A percentile compares a stretch with the other conserved stretches of the same genome.
Conservation (phyloP, 2,797 vertebrate genomes). For the Delichon dasypus region DNA sequence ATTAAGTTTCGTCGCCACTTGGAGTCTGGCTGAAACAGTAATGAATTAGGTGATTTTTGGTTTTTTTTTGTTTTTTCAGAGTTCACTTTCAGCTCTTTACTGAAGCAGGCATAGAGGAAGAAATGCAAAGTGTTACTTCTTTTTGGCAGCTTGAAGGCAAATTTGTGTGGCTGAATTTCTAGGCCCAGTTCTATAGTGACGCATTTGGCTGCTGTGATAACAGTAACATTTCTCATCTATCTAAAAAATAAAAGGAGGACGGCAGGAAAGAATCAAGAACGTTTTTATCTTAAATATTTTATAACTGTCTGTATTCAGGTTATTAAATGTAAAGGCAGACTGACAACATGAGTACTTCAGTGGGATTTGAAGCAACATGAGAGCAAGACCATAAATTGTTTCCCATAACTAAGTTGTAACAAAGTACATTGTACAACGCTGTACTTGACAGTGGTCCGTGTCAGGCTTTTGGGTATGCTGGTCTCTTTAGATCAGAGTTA, state of each 20-base stretch:
- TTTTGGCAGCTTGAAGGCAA: background rate
- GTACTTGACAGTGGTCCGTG: background rate
- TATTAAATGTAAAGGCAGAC: background rate
- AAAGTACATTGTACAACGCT: background rate
- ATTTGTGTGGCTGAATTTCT: background rate
- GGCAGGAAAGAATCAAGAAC: background rate
- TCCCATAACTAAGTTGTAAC: background rate
- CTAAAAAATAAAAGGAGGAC: background rate
- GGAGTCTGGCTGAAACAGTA: background rate
- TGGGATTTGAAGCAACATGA: background rate
- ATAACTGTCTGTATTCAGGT: background rate
- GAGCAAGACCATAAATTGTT: background rate
- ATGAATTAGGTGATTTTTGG: background rate
- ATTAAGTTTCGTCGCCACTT: background rate
- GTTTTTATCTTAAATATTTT: background rate
- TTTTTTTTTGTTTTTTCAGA: background rate
- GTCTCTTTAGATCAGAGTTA: background rate
- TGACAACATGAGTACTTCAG: background rate
- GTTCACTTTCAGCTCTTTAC: background rate
- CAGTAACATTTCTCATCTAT: background rate
- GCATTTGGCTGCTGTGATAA: background rate
- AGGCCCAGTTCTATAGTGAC: background rate
- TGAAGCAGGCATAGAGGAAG: background rate
- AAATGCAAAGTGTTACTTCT: background rate
- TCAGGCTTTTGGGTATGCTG: background rate